These are phyloP conservation scores for Macropis europaea DNA, from an alignment of 2,888 invertebrate species.

Conservation along the genomic window DNA sequence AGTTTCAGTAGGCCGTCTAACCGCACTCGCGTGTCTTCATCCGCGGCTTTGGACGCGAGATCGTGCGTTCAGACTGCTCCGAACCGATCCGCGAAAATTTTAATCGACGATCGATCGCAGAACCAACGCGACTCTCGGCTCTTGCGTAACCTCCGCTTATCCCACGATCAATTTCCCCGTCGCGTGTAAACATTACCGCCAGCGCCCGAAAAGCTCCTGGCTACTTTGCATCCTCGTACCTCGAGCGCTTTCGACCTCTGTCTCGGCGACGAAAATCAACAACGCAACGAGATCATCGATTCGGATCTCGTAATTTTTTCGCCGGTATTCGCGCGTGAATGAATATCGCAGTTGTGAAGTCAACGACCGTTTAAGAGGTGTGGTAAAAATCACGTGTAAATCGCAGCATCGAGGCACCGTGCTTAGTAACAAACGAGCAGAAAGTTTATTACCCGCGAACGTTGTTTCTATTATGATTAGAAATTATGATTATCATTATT, in stretches of 20 bases:
- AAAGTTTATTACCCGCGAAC: conserved; percentile 20
- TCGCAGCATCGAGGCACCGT: neutral
- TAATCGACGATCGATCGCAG: conserved; percentile 9
- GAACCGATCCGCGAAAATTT: conserved; percentile 20
- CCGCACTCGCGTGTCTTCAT: conserved; percentile 61
- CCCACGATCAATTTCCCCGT: conserved; percentile 8
- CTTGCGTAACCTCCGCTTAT: conserved; percentile 2
- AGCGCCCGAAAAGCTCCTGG: neutral
- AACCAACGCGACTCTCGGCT: neutral
- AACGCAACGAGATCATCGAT: neutral
- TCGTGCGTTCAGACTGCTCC: conserved; percentile 28
- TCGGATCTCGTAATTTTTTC: no score
- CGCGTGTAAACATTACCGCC: neutral
- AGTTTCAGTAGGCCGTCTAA: conserved; percentile 46
- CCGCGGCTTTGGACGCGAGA: conserved; percentile 32
- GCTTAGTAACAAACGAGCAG: conserved; percentile 11
- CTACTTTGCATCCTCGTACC: neutral
- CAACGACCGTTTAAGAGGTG: neutral
- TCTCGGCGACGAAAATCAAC: neutral
- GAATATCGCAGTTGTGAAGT: neutral
- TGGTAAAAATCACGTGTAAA: neutral
- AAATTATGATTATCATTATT: neutral
- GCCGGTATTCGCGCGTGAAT: neutral
- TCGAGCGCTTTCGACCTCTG: no score
- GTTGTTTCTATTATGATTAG: conserved; percentile 9